Percentiles rank a stretch among this genome's conserved stretches.
Conservation (phyloP, 2,888 invertebrate genomes). For the Pammene fasciana region DNA sequence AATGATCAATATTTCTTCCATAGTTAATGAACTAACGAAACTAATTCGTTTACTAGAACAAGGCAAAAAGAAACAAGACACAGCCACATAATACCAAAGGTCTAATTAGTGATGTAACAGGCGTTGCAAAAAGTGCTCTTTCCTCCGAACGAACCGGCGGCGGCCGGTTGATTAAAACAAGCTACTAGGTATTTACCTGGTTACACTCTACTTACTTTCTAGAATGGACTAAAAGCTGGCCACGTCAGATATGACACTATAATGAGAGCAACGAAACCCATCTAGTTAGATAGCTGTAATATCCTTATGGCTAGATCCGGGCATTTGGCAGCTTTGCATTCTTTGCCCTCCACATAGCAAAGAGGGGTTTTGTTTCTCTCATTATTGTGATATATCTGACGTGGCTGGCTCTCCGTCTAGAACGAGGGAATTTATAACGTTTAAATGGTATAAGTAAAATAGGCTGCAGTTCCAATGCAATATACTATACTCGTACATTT, state of each 20-base stretch:
- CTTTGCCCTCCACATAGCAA: no score
- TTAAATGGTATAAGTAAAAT: conserved; percentile 12
- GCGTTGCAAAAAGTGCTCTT: conserved; percentile 24
- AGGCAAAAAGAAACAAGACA: conserved; percentile 15
- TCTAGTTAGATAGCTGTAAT: no score
- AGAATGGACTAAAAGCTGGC: no score
- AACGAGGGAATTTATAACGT: conserved; percentile 30
- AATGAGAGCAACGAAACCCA: no score
- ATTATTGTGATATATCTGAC: no score
- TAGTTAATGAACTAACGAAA: neutral
- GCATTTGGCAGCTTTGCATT: no score
- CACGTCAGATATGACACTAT: no score
- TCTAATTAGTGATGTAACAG: conserved; percentile 34
- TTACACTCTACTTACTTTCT: conserved; percentile 37
- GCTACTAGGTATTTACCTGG: conserved; percentile 30
- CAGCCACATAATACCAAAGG: conserved; percentile 10
- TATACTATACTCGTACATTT: neutral
- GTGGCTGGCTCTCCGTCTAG: no score
- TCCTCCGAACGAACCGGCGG: conserved; percentile 7
- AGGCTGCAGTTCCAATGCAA: neutral
- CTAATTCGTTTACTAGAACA: conserved; percentile 11
- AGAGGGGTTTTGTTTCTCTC: no score
- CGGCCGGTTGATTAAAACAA: conserved; percentile 34
- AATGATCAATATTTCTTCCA: no score
- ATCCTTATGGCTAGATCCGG: no score